Conservation (phyloP, 2,888 invertebrate genomes). For the Trilocha varians region DNA sequence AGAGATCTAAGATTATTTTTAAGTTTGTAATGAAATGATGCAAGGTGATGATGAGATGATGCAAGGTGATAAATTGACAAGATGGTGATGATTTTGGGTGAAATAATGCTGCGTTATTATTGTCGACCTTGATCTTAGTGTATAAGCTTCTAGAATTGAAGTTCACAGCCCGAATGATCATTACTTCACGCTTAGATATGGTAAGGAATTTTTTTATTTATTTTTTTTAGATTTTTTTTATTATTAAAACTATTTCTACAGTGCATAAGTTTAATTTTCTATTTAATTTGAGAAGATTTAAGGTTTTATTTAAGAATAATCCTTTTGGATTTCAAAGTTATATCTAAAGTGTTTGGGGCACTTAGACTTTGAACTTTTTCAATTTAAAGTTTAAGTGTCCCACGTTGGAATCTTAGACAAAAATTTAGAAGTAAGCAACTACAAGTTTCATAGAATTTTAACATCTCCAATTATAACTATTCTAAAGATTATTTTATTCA, state of each 20-base stretch:
- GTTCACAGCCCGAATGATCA: slow-evolving; percentile 73
- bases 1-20: background rate
- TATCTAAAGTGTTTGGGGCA: slow-evolving; percentile 6
- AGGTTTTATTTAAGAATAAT: slow-evolving; percentile 43
- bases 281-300: slow-evolving; percentile 46
- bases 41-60: background rate
- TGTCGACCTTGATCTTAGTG: slow-evolving; percentile 30
- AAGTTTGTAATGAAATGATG: background rate
- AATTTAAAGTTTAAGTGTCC: slow-evolving; percentile 1
- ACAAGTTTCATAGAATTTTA: slow-evolving; percentile 16
- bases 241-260: slow-evolving; percentile 65
- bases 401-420: slow-evolving; percentile 54
- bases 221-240: slow-evolving; percentile 48
- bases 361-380: slow-evolving; percentile 2
- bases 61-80: background rate
- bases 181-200: slow-evolving; percentile 65
- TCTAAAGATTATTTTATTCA: too few relatives aligned
- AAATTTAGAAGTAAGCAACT: slow-evolving; percentile 64
- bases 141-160: slow-evolving; percentile 27
- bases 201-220: slow-evolving; percentile 44
- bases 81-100: background rate
- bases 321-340: slow-evolving; percentile 54
- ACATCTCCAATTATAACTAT: background rate
- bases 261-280: slow-evolving; percentile 66
- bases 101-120: slow-evolving; percentile 27